Conservation (phyloP, 2,797 vertebrate species). For the Mus spretus region DNA sequence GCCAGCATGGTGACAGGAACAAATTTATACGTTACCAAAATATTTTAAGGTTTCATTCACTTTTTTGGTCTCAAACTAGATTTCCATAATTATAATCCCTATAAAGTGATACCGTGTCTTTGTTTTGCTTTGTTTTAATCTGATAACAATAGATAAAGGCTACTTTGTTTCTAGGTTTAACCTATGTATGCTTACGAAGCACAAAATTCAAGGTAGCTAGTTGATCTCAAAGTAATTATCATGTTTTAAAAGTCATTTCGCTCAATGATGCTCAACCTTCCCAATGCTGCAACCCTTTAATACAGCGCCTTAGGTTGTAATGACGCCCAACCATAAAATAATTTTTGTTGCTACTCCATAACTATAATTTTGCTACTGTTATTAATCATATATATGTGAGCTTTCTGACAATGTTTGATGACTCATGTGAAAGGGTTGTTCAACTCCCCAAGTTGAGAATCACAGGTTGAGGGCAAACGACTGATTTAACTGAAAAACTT, state of each 20-base stretch:
- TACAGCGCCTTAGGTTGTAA: background rate
- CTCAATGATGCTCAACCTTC: background rate
- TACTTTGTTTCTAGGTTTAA: background rate
- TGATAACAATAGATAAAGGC: background rate
- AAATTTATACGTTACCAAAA: background rate
- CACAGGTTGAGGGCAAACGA: background rate
- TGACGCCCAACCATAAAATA: background rate
- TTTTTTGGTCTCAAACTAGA: background rate
- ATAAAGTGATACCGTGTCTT: background rate
- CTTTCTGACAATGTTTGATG: background rate
- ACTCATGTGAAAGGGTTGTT: background rate
- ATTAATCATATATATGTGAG: background rate
- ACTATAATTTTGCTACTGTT: background rate
- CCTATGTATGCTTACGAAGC: background rate
- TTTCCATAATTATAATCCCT: background rate
- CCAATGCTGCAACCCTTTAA: background rate
- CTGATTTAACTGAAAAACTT: background rate
- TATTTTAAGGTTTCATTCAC: background rate
- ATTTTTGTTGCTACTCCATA: background rate
- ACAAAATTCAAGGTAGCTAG: background rate
- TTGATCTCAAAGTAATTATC: too few species aligned
- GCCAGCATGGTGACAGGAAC: rapidly evolving
- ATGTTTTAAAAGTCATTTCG: background rate
- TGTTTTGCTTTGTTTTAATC: background rate
- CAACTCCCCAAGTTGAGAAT: background rate